Evolutionary conservation across 1,140 invertebrate genomes (phyloP).

Genomic region (Oscheius sp.): DNA sequence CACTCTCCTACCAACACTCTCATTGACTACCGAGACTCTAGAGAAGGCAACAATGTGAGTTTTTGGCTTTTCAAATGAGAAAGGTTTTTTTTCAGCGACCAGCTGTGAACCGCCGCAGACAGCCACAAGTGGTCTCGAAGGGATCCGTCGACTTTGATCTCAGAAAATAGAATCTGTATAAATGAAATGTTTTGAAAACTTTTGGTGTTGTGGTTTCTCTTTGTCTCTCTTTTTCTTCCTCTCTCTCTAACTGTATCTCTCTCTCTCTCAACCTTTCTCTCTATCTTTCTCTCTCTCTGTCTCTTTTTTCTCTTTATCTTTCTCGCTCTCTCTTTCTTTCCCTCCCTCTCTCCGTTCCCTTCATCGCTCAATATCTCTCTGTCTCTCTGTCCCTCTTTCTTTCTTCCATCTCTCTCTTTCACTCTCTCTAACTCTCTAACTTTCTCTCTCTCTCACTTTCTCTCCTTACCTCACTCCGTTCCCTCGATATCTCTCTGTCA

Average conservation of each 20-base stretch:
- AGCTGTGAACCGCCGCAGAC: neutral
- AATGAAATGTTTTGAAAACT: neutral
- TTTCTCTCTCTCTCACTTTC: neutral
- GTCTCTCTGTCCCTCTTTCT: neutral
- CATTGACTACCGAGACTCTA: slow-evolving; percentile 22
- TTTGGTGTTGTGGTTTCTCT: no score
- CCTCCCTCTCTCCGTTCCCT: neutral
- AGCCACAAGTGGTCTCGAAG: neutral
- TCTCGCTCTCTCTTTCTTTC: neutral
- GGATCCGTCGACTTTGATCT: slow-evolving; percentile 25
- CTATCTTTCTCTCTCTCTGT: neutral
- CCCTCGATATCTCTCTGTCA: neutral
- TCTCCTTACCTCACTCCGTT: neutral
- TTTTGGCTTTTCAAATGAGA: neutral
- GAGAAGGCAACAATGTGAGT: slow-evolving; percentile 21
- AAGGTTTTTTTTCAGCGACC: slow-evolving; percentile 4
- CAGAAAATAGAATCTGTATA: neutral
- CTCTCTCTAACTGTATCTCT: neutral
- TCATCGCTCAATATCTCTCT: neutral
- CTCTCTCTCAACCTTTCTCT: neutral
- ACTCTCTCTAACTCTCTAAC: neutral
- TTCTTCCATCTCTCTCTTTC: neutral
- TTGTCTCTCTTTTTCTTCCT: neutral
- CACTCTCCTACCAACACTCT: slow-evolving; percentile 14
- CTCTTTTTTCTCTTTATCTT: neutral